Evolutionary conservation across 2,888 invertebrate species (phyloP).

Genomic region (Formica aserva): DNA sequence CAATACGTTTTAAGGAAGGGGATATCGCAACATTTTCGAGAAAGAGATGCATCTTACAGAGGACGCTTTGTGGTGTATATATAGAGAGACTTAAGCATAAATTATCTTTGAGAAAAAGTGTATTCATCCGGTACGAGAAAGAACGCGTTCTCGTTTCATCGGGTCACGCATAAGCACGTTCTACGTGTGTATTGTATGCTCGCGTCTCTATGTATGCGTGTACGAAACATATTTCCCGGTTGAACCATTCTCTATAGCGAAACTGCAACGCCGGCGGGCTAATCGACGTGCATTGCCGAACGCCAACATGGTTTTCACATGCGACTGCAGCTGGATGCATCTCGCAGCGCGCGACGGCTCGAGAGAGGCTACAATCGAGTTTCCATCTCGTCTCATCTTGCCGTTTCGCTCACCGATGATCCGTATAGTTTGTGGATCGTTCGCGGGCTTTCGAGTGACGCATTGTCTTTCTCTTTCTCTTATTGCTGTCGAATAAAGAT

Average conservation of each 20-base stretch:
- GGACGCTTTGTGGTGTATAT: neutral
- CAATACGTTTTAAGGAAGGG: neutral
- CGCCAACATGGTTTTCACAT: conserved; percentile 62
- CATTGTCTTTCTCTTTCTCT: neutral
- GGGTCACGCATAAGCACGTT: conserved; percentile 10
- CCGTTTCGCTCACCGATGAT: conserved; percentile 41
- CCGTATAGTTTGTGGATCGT: conserved; percentile 41
- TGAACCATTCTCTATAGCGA: conserved; percentile 45
- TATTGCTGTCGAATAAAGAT: conserved; percentile 30
- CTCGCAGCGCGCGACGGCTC: conserved; percentile 5
- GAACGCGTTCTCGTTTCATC: conserved; percentile 33
- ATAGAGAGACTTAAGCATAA: neutral
- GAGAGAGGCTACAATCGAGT: conserved; percentile 55
- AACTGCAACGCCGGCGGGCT: conserved; percentile 50
- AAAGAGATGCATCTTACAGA: neutral
- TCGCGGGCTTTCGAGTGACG: conserved; percentile 33
- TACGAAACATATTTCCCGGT: conserved; percentile 53
- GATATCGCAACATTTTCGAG: neutral
- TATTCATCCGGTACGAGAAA: neutral
- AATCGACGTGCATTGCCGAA: conserved; percentile 55
- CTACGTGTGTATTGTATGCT: neutral
- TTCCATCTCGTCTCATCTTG: conserved; percentile 56
- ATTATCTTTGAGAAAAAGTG: conserved; percentile 18
- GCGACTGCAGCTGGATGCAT: conserved; percentile 43
- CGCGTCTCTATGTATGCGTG: neutral